Evolutionary conservation across 1,140 invertebrate genomes (phyloP).

Genomic region (Antheraea mylitta): DNA sequence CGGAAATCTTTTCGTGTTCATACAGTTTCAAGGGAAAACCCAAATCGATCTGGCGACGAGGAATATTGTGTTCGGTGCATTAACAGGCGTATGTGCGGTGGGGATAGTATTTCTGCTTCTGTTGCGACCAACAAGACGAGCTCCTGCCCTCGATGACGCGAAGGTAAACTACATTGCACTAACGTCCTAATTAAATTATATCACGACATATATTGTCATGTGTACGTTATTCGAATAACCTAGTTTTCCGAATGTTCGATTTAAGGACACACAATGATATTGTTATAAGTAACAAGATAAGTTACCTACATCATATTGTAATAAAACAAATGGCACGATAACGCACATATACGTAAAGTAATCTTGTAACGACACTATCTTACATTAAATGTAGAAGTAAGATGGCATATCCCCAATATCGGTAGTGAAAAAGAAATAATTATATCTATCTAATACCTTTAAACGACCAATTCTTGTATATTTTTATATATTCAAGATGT

Average conservation of each 20-base stretch:
- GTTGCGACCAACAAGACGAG: slow-evolving; percentile 79
- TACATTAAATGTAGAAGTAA: too few relatives aligned
- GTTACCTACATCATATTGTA: too few relatives aligned
- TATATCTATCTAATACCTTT: too few relatives aligned
- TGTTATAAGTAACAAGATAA: too few relatives aligned
- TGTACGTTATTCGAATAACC: not conserved
- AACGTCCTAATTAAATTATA: not conserved
- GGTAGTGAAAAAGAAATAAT: too few relatives aligned
- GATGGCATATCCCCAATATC: too few relatives aligned
- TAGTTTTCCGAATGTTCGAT: not conserved
- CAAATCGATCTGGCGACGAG: slow-evolving; percentile 83
- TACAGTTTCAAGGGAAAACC: slow-evolving; percentile 89
- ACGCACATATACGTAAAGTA: too few relatives aligned
- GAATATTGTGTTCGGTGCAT: slow-evolving; percentile 86
- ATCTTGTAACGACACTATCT: too few relatives aligned
- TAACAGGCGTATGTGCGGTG: slow-evolving; percentile 83
- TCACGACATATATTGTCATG: not conserved
- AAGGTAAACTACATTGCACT: slow-evolving; percentile 45
- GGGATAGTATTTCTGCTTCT: slow-evolving; percentile 86
- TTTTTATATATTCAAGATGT: too few relatives aligned
- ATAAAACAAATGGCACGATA: too few relatives aligned
- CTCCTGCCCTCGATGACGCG: slow-evolving; percentile 68
- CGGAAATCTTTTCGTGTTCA: slow-evolving; percentile 96
- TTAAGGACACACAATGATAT: too few relatives aligned
- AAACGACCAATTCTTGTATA: too few relatives aligned